phyloP scores from a whole-genome alignment of 2,113 vertebrate genomes.

The Phylloscopus whistleri region DNA sequence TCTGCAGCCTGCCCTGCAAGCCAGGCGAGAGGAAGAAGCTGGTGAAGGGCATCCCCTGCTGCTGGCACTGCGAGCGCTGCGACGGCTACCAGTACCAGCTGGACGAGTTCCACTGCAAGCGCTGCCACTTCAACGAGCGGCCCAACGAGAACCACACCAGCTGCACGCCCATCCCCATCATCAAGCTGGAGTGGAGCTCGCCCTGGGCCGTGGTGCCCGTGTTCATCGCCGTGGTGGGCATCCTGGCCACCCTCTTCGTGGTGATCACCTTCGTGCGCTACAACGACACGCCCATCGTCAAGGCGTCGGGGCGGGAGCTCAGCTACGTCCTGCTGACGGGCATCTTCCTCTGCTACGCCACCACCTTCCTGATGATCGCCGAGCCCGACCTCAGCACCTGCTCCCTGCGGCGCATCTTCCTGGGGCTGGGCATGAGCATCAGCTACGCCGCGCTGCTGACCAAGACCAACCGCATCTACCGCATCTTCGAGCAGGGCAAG shows the following conservation, averaged over 20 bases:
- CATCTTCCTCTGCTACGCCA: conserved; percentile 94
- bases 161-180: conserved; percentile 89
- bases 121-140: conserved; percentile 89
- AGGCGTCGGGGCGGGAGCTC: conserved; percentile 92
- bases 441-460: conserved; percentile 94
- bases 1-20: conserved; percentile 92
- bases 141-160: conserved; percentile 92
- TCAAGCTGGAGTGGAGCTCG: conserved; percentile 93
- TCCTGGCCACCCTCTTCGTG: conserved; percentile 89
- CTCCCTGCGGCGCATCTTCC: conserved; percentile 89
- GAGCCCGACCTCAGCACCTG: conserved; percentile 86
- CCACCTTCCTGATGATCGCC: conserved; percentile 95
- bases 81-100: conserved; percentile 94
- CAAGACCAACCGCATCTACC: conserved; percentile 97
- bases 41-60: conserved; percentile 94
- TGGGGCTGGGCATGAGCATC: conserved; percentile 95
- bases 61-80: conserved; percentile 95
- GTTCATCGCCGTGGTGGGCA: conserved; percentile 88
- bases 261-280: conserved; percentile 91
- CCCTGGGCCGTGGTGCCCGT: conserved; percentile 93
- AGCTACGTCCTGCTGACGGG: conserved; percentile 94
- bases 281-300: conserved; percentile 95
- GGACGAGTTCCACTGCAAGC: conserved; percentile 91
- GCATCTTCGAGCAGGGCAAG: conserved; percentile 98
- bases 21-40: conserved; percentile 90